Percentiles rank a stretch among this genome's conserved stretches.
phyloP scores from a whole-genome alignment of 2,888 invertebrate genomes.

The Drosophila macrospina region DNA sequence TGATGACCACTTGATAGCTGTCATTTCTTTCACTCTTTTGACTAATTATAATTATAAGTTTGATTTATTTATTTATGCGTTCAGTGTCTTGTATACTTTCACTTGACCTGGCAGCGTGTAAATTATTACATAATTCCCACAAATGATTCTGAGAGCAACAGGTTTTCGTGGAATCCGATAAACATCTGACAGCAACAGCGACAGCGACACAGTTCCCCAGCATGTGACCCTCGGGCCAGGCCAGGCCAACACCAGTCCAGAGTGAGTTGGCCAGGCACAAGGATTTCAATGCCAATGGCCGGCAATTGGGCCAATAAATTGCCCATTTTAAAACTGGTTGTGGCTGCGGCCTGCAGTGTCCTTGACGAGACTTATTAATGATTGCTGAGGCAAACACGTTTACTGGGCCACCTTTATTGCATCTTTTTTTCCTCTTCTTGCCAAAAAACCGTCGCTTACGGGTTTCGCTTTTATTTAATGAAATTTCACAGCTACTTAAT shows the following conservation, averaged over 20 bases:
- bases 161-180: constrained; percentile 65
- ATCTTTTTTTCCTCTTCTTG: constrained; percentile 12
- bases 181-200: constrained; percentile 24
- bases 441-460: constrained; percentile 1
- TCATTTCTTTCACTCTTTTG: constrained; percentile 10
- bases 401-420: constrained; percentile 38
- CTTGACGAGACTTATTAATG: constrained; percentile 70
- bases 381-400: constrained; percentile 61
- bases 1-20: constrained; percentile 39
- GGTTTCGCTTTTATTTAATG: constrained; percentile 26
- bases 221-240: constrained; percentile 64
- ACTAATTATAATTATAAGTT: constrained; percentile 21
- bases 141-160: constrained; percentile 67
- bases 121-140: constrained; percentile 68
- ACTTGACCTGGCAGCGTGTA: constrained; percentile 41
- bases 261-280: constrained; percentile 42
- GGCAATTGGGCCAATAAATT: constrained; percentile 72
- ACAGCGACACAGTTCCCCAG: constrained; percentile 10
- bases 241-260: constrained; percentile 22
- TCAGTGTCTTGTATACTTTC: constrained; percentile 42
- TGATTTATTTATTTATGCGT: constrained; percentile 11
- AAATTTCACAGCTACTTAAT: constrained; percentile 64
- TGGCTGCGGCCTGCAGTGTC: constrained; percentile 56
- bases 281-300: constrained; percentile 78
- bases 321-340: constrained; percentile 63